These are phyloP conservation scores for Pollenia labialis DNA, from an alignment of 2,888 invertebrate genomes.

Conservation along the genomic window DNA sequence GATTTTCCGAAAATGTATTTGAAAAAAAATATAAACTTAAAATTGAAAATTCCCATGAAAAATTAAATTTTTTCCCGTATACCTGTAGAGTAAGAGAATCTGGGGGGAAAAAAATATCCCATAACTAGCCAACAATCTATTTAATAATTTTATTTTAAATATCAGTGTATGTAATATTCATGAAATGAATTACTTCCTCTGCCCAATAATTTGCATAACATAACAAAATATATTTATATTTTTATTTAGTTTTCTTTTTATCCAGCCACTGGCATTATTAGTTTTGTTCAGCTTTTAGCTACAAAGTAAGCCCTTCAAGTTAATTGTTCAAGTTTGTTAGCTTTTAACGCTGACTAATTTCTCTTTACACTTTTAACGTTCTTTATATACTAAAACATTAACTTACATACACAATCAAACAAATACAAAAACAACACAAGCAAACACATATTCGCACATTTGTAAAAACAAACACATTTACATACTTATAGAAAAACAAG, in stretches of 20 bases:
- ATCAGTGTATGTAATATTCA: no score
- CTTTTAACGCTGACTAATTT: conserved; percentile 50
- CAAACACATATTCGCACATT: not conserved
- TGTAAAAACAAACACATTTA: not conserved
- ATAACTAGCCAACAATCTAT: no score
- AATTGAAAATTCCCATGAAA: no score
- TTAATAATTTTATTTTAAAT: no score
- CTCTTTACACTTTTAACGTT: conserved; percentile 3
- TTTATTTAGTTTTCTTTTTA: not conserved
- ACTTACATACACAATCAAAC: not conserved
- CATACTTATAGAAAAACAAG: not conserved
- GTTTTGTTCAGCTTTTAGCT: conserved; percentile 35
- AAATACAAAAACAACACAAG: not conserved
- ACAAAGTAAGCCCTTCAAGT: conserved; percentile 59
- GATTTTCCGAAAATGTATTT: no score
- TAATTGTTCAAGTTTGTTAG: conserved; percentile 63
- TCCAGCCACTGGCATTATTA: conserved; percentile 30
- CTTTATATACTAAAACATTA: conserved; percentile 3
- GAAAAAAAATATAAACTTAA: no score
- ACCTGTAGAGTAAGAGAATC: no score
- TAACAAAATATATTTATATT: no score
- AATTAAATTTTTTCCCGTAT: no score
- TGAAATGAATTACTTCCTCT: no score
- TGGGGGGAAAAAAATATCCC: no score
- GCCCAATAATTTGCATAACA: no score